These are phyloP conservation scores for Cnemophilus loriae DNA, from an alignment of 2,113 vertebrate species.

Conservation along the genomic window DNA sequence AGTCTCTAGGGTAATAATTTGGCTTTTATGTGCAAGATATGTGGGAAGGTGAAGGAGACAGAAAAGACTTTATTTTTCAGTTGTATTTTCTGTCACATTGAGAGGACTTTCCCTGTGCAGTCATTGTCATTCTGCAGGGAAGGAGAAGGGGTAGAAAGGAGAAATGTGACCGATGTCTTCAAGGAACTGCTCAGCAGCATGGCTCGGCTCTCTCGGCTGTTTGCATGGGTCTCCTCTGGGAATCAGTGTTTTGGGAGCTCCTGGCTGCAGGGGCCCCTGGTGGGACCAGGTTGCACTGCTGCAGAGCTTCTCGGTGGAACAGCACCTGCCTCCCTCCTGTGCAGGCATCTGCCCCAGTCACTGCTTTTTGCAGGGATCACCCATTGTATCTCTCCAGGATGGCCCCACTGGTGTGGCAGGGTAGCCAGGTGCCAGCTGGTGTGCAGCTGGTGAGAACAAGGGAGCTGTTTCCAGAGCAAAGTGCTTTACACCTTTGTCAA, in stretches of 20 bases:
- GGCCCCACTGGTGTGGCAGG: not conserved
- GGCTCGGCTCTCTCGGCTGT: not conserved
- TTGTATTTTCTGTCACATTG: not conserved
- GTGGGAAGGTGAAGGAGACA: not conserved
- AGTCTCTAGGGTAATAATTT: constrained; percentile 25
- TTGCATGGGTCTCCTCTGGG: not conserved
- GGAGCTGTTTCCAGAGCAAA: not conserved
- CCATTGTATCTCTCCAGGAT: not conserved
- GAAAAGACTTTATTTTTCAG: not conserved
- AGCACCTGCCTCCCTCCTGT: not conserved
- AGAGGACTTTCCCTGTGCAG: not conserved
- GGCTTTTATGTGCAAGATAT: not conserved
- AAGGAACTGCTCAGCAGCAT: not conserved
- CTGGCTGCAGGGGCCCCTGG: not conserved
- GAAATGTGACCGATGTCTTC: not conserved
- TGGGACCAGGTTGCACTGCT: not conserved
- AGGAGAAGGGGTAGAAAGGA: not conserved
- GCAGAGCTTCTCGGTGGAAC: not conserved
- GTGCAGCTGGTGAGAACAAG: not conserved
- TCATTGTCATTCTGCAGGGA: not conserved
- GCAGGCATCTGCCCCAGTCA: not conserved
- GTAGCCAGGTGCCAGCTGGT: not conserved
- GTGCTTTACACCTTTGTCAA: not conserved
- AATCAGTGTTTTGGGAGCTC: not conserved
- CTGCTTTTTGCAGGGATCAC: not conserved